These are phyloP conservation scores for Strigamia maritima DNA, from an alignment of 2,888 invertebrate genomes.

Conservation along the genomic window DNA sequence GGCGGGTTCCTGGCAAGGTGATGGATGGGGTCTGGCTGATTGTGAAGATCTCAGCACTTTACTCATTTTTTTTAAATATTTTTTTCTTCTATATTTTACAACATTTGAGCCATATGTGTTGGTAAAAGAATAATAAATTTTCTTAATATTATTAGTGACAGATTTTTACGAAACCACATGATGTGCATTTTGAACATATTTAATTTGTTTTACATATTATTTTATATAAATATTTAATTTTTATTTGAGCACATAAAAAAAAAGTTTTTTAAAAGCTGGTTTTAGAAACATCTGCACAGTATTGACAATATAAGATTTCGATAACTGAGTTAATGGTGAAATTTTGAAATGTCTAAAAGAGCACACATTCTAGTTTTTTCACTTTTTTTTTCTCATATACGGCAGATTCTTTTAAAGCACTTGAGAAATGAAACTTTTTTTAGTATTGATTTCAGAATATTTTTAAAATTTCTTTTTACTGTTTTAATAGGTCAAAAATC, in stretches of 20 bases:
- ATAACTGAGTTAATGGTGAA: slow-evolving; percentile 33
- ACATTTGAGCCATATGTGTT: not conserved
- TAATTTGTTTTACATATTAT: not conserved
- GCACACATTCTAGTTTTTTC: not conserved
- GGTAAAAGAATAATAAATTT: not conserved
- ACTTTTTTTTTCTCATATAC: not conserved
- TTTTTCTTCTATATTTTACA: not conserved
- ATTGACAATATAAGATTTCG: slow-evolving; percentile 36
- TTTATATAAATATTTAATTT: not conserved
- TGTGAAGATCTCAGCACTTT: slow-evolving; percentile 34
- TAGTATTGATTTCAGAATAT: not conserved
- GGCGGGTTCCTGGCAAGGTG: slow-evolving; percentile 21
- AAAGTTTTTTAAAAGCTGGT: not conserved
- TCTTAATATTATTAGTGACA: too few relatives aligned
- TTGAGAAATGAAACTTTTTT: slow-evolving; percentile 25
- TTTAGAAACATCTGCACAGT: slow-evolving; percentile 31
- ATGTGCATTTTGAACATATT: too few relatives aligned
- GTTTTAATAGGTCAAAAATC: not conserved
- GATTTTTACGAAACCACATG: too few relatives aligned
- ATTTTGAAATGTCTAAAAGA: not conserved
- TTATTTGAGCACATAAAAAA: not conserved
- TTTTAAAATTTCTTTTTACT: too few relatives aligned
- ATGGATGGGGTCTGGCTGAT: slow-evolving; percentile 30
- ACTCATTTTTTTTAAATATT: not conserved
- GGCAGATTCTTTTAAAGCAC: slow-evolving; percentile 22